Evolutionary conservation across 2,113 vertebrate species (phyloP).

Genomic region (Ivindomyrus marchei): DNA sequence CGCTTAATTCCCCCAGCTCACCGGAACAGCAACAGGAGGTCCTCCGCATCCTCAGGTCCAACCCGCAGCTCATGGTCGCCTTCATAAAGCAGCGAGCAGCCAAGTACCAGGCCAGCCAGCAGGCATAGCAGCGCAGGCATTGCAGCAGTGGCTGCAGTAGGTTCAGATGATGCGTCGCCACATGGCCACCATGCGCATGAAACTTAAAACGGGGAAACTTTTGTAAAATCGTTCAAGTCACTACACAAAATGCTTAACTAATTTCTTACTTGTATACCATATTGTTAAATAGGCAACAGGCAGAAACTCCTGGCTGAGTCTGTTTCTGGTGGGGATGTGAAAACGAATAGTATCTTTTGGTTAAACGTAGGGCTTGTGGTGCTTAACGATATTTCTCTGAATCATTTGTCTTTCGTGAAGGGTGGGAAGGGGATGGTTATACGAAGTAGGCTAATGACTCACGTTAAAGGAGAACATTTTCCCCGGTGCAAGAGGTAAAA

Average conservation of each 20-base stretch:
- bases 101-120: conserved; percentile 90
- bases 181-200: background rate
- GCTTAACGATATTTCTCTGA: background rate
- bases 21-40: conserved; percentile 97
- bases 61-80: conserved; percentile 97
- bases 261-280: conserved; percentile 73
- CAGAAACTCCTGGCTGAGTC: conserved; percentile 33
- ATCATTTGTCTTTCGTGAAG: background rate
- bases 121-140: conserved; percentile 46
- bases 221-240: background rate
- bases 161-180: background rate
- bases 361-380: background rate
- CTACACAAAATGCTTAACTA: background rate
- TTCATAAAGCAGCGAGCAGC: conserved; percentile 98
- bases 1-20: conserved; percentile 91
- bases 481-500: background rate
- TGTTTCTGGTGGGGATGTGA: background rate
- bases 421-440: background rate
- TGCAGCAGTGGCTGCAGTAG: conserved; percentile 39
- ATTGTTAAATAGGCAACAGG: conserved; percentile 99
- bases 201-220: background rate
- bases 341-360: background rate
- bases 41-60: conserved; percentile 94
- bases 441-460: background rate
- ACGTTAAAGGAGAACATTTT: background rate